phyloP scores from a whole-genome alignment of 2,797 vertebrate genomes.

The Parauchenoglanis ngamensis region DNA sequence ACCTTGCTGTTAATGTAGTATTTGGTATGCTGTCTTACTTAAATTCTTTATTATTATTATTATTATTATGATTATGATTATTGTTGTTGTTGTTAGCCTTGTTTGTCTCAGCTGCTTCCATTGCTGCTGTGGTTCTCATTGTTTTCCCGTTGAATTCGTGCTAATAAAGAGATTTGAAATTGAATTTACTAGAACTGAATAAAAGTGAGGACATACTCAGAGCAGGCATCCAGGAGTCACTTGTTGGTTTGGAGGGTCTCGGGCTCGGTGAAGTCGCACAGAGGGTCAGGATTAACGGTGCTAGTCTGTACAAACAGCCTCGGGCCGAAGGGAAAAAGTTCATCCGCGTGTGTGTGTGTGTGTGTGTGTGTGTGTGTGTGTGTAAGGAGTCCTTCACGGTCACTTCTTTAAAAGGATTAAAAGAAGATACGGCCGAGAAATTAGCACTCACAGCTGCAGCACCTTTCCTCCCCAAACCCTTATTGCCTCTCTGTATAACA shows the following conservation, averaged over 20 bases:
- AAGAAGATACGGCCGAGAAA: constrained; percentile 18
- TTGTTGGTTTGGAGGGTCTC: constrained; percentile 51
- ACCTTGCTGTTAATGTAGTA: background rate
- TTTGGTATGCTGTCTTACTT: background rate
- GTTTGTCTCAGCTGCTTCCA: background rate
- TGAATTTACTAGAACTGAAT: background rate
- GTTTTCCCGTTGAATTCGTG: background rate
- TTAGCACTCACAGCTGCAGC: constrained; percentile 25
- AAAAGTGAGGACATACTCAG: background rate
- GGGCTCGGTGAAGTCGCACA: constrained; percentile 72
- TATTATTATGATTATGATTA: constrained; percentile 19
- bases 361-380: constrained; percentile 11
- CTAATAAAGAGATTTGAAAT: background rate
- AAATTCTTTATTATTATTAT: constrained; percentile 10
- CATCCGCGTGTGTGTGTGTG: constrained; percentile 78
- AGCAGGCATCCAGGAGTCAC: constrained; percentile 46
- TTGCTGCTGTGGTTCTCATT: background rate
- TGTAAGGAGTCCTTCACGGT: background rate
- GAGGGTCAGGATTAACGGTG: constrained; percentile 71
- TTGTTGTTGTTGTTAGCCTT: background rate
- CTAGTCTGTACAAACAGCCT: constrained; percentile 81
- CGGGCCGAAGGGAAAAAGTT: constrained; percentile 79
- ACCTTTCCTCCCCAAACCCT: background rate
- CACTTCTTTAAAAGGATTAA: constrained; percentile 3
- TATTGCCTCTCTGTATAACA: background rate